Evolutionary conservation across 1,140 invertebrate species (phyloP).

Genomic region (Diploscapter pachys): DNA sequence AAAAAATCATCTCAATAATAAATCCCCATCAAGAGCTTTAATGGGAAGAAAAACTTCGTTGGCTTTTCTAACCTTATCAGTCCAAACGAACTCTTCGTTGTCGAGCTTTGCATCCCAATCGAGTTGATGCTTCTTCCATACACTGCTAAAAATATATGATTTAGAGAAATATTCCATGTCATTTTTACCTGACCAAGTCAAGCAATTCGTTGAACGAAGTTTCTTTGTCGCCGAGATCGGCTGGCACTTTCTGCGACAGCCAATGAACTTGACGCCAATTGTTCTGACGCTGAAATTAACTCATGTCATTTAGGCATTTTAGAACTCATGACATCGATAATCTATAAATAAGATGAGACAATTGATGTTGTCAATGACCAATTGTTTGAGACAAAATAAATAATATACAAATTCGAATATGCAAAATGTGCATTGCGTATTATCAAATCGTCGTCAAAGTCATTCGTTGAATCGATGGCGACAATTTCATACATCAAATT

Average conservation of each 20-base stretch:
- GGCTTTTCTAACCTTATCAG: slow-evolving; percentile 36
- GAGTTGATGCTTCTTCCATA: slow-evolving; percentile 45
- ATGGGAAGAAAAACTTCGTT: not conserved
- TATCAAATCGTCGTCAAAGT: no score
- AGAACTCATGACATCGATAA: not conserved
- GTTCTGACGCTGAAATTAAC: slow-evolving; percentile 43
- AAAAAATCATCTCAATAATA: not conserved
- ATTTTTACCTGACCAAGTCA: slow-evolving; percentile 15
- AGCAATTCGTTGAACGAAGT: slow-evolving; percentile 35
- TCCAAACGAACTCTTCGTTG: slow-evolving; percentile 40
- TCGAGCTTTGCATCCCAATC: slow-evolving; percentile 45
- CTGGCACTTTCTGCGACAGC: slow-evolving; percentile 48
- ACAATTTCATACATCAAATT: no score
- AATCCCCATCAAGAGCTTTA: not conserved
- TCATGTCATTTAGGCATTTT: no score
- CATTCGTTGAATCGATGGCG: no score
- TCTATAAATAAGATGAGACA: not conserved
- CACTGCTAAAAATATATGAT: slow-evolving; percentile 14
- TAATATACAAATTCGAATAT: no score
- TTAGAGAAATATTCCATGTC: no score
- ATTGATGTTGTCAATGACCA: not conserved
- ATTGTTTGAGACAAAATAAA: no score
- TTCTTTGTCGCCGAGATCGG: slow-evolving; percentile 27
- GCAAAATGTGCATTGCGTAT: no score
- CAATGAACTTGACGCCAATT: slow-evolving; percentile 59